Evolutionary conservation across 2,797 vertebrate genomes (phyloP), one percentile per base, ranked within the genome.

Genomic region (Scomberomorus guttatus): DNA sequence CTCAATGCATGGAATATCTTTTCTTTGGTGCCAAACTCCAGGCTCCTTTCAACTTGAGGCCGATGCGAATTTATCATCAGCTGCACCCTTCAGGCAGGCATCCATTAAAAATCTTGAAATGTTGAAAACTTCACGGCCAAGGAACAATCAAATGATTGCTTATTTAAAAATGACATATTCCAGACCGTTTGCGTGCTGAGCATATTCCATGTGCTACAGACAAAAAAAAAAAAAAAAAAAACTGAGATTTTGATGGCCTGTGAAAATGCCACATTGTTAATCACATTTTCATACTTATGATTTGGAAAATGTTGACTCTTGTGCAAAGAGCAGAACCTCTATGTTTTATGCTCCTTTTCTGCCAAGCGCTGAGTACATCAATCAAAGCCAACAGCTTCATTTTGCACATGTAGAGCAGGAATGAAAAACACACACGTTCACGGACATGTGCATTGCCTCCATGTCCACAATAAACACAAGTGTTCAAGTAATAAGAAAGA

Each of bases 61-160:
- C 0, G 22, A 68, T 24, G 48, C 59, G 79, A 54, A 91, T 85
- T 77, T 75, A 84, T 89, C 87, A 79, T 77, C 68, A 37, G 69
- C 48, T 68, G 69, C 48, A 68, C 51, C 68, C 71, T 85, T 82
- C 61, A 82, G 86, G 83, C 83, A 80, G 80, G 67, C 79, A 75
- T 89, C 85, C 81, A 87, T 89, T 84, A 80, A 85, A 88, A 86
- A 88, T 81, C 34, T 51, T 65, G 65, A 87, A 87, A 87, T 86
- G 83, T 83, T 88, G 62, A 88, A 86, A 87, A 74, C 51, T 78
- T 91, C 84, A 88, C 82, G 55, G 88, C 87, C 86, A 89, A 79
- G 59, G 71, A 88, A 82, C 80, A 83, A 89, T 84, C 85, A 77
- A 77, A 73, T 67, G 82, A 85, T 81, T 69, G 78, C 85, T 84